These are phyloP conservation scores for Platichthys flesus DNA, from an alignment of 2,113 vertebrate genomes.

Conservation along the genomic window DNA sequence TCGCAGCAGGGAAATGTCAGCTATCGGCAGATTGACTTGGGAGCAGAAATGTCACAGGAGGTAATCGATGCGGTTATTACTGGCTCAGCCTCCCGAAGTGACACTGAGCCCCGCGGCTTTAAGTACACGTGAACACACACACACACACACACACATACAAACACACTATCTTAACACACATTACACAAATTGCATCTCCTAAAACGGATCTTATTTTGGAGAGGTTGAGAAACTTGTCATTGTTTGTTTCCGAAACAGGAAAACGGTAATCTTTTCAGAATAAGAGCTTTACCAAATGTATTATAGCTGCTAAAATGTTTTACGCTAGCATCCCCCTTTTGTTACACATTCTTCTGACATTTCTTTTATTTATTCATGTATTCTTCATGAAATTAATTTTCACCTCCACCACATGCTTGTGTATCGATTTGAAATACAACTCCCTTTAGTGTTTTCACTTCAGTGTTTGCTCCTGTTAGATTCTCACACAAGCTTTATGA, in stretches of 20 bases:
- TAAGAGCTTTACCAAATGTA: neutral
- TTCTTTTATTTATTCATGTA: neutral
- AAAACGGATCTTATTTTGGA: neutral
- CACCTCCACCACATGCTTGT: too few species aligned
- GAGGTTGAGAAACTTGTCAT: neutral
- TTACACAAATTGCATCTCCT: neutral
- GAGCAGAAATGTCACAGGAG: conserved; percentile 67
- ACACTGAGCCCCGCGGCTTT: conserved; percentile 41
- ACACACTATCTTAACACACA: neutral
- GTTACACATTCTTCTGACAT: neutral
- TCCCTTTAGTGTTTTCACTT: too few species aligned
- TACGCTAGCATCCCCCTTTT: neutral
- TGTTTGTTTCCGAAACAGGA: neutral
- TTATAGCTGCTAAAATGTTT: neutral
- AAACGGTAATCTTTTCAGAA: neutral
- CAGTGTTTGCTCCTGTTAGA: too few species aligned
- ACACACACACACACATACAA: neutral
- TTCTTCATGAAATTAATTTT: too few species aligned
- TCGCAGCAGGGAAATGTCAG: conserved; percentile 71
- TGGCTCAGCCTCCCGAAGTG: conserved; percentile 36
- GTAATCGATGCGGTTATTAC: conserved; percentile 73
- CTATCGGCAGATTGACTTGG: conserved; percentile 54
- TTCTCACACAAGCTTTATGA: too few species aligned
- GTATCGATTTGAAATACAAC: too few species aligned
- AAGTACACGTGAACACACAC: conserved; percentile 17